Base-by-base conservation (phyloP, 2,113 vertebrate species). In the Cynoglossus semilaevis region DNA sequence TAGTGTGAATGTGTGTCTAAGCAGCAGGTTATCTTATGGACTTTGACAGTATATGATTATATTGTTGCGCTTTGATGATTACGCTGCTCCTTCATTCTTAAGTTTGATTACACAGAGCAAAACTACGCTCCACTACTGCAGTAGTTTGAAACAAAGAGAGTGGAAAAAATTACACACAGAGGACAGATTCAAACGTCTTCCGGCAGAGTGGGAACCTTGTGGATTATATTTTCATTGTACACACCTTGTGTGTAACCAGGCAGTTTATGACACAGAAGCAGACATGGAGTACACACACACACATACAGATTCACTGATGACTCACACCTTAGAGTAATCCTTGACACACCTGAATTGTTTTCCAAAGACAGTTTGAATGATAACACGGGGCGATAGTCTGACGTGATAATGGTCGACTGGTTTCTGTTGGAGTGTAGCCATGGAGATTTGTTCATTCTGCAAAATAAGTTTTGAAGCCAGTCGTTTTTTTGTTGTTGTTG, bases 331-430 rank as follows among this genome's bases (percentile, higher is more conserved):
- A 75, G 83, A 61, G 12, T 67, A 48, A n/a, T 77, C 61, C 72
- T 22, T 18, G 77, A 63, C 77, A 82, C 80, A 84, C 84, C 87
- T 79, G 67, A 15, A 58, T 48, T 22, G 9, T 79, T 79, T 85
- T 64, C 71, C 45, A 72, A 60, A 63, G 50, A 53, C 69, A 48
- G 40, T 73, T 76, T 82, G 51, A 74, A 78, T 68, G 75, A 81
- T 73, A 74, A 84, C 36, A 38, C 34, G 13, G 18, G 13, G n/a
- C 45, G 61, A 51, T 58, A 41, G 22, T 49, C 13, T 61, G 64
- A 66, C 13, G 1, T 56, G 49, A 17, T 63, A 71, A 67, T 6
- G n/a, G 58, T 66, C 7, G 15, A 38, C 51, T 48, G 53, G 72
- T 87, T 85, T 89, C 79, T 82, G 82, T 69, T 85, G 80, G 73